Percentiles rank a stretch among this genome's conserved stretches.
Conservation (phyloP, 2,888 invertebrate species). For the Doris montereyensis region DNA sequence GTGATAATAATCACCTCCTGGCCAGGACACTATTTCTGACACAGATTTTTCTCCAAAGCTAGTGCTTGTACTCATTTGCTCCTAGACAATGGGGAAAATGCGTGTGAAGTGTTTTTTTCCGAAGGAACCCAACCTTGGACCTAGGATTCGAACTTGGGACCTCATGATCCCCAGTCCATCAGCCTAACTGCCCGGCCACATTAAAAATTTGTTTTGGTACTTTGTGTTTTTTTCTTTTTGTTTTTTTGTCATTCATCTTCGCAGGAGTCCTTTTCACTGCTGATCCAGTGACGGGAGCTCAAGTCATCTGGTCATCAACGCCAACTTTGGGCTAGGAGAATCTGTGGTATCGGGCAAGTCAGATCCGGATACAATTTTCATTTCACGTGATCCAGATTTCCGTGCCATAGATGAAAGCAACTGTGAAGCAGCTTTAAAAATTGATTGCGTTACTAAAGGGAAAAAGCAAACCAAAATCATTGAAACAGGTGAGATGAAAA, state of each 20-base stretch:
- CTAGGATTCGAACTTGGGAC: no score
- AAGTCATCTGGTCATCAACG: slow-evolving; percentile 80
- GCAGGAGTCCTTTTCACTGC: slow-evolving; percentile 87
- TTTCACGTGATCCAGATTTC: slow-evolving; percentile 76
- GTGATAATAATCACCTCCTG: no score
- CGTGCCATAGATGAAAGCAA: no score
- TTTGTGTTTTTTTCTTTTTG: neutral
- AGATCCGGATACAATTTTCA: slow-evolving; percentile 83
- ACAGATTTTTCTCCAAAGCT: no score
- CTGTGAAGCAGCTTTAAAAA: slow-evolving; percentile 71
- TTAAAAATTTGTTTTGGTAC: no score
- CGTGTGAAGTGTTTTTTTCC: no score
- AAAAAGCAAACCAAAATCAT: slow-evolving; percentile 25
- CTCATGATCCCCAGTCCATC: no score
- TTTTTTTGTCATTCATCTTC: neutral
- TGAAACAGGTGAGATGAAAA: slow-evolving; percentile 24
- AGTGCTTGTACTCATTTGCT: no score
- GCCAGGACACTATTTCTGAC: no score
- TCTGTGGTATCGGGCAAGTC: slow-evolving; percentile 85
- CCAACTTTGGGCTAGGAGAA: slow-evolving; percentile 89
- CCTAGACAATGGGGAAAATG: no score
- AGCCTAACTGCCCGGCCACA: no score
- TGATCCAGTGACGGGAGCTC: slow-evolving; percentile 84
- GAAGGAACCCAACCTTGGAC: no score
- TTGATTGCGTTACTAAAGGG: slow-evolving; percentile 4